Conservation (phyloP, 92 coral and sea anemone genomes). For the Paragorgia papillata region DNA sequence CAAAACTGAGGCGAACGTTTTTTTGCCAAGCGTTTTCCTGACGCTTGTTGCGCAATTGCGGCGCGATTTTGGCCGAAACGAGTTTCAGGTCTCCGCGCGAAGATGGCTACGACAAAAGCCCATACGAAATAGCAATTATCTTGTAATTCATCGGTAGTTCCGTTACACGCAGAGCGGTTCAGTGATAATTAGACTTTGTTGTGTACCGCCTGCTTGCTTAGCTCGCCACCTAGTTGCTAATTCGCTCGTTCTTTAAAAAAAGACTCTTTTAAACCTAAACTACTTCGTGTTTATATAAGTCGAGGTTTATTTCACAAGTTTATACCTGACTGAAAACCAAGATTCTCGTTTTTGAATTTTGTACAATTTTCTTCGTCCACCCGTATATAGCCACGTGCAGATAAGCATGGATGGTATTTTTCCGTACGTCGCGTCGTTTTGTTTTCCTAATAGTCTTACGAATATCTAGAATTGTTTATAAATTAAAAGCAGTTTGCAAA, state of each 20-base stretch:
- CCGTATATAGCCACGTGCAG: background rate
- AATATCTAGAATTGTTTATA: conserved; percentile 33
- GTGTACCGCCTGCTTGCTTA: conserved; percentile 29
- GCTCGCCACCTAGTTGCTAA: conserved; percentile 34
- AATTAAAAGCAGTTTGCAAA: conserved; percentile 25
- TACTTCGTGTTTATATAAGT: too few relatives aligned
- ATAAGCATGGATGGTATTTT: too few relatives aligned
- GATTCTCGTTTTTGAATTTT: too few relatives aligned
- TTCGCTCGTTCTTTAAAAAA: too few relatives aligned
- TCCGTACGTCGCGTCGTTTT: background rate
- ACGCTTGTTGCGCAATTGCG: background rate
- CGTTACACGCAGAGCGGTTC: conserved; percentile 44
- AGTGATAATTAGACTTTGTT: conserved; percentile 47
- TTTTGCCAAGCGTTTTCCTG: background rate
- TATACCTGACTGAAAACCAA: too few relatives aligned
- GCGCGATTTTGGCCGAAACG: background rate
- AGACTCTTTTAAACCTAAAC: too few relatives aligned
- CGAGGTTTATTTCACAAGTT: too few relatives aligned
- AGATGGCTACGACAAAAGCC: background rate
- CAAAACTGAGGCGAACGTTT: background rate
- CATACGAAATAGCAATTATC: conserved; percentile 45
- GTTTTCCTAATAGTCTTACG: background rate
- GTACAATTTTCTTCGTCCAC: too few relatives aligned
- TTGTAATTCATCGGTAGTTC: conserved; percentile 37
- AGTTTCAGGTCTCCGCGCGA: background rate